Percentiles rank a stretch among this genome's conserved stretches.
phyloP scores from a whole-genome alignment of 1,140 invertebrate genomes.

The Samia ricini region DNA sequence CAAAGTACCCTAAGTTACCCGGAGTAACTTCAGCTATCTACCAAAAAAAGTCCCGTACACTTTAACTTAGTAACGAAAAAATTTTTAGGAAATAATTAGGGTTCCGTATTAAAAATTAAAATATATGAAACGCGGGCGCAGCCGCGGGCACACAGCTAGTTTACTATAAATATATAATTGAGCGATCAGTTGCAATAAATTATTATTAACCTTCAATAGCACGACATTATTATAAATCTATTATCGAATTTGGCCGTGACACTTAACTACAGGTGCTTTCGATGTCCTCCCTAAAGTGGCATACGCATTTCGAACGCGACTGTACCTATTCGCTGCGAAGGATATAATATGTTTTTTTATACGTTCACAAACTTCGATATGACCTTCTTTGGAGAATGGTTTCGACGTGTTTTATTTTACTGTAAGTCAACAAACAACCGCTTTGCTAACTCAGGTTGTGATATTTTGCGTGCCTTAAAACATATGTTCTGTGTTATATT shows the following conservation, averaged over 20 bases:
- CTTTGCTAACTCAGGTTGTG: neutral
- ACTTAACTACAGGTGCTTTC: constrained; percentile 1
- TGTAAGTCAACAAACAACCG: neutral
- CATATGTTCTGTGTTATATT: neutral
- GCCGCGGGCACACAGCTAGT: too few relatives aligned
- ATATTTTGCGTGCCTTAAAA: constrained; percentile 4
- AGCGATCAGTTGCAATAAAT: too few relatives aligned
- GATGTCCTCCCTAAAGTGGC: neutral
- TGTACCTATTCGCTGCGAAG: constrained; percentile 20
- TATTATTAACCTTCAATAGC: too few relatives aligned
- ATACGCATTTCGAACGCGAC: neutral
- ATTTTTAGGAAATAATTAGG: too few relatives aligned
- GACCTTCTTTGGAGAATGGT: constrained; percentile 13
- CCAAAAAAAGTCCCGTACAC: too few relatives aligned
- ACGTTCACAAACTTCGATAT: constrained; percentile 21
- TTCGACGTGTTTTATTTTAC: neutral
- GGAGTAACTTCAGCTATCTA: too few relatives aligned
- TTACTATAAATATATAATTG: neutral
- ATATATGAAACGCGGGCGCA: too few relatives aligned
- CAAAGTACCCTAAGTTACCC: too few relatives aligned
- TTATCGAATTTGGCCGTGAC: too few relatives aligned
- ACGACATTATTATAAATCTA: too few relatives aligned
- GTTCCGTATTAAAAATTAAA: too few relatives aligned
- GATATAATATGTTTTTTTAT: constrained; percentile 36
- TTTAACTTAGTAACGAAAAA: too few relatives aligned